Evolutionary conservation across 1,140 invertebrate genomes (phyloP).

Genomic region (Eufriesea mexicana): DNA sequence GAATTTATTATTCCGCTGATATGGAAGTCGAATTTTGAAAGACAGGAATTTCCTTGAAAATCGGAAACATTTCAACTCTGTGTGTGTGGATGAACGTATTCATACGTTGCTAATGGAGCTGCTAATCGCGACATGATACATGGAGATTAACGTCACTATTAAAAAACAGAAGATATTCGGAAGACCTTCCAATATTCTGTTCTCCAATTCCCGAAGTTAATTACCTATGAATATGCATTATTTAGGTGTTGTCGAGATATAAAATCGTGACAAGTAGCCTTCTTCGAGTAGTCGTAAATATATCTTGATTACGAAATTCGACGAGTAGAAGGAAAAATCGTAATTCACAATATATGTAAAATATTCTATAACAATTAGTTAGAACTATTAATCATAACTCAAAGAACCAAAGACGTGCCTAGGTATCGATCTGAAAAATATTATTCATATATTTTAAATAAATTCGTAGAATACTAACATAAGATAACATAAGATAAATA

Average conservation of each 20-base stretch:
- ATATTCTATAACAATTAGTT: background rate
- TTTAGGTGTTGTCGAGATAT: background rate
- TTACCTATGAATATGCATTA: conserved; percentile 25
- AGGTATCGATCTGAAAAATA: background rate
- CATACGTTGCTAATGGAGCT: background rate
- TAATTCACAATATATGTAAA: background rate
- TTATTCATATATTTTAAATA: background rate
- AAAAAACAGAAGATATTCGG: background rate
- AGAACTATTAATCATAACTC: no score
- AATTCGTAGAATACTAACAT: background rate
- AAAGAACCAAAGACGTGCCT: no score
- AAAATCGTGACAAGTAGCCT: conserved; percentile 13
- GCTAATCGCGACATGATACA: background rate
- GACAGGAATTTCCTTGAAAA: background rate
- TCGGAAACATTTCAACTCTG: no score
- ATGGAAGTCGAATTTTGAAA: background rate
- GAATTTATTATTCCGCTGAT: no score
- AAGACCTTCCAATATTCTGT: background rate
- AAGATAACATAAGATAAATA: no score
- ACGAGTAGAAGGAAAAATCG: background rate
- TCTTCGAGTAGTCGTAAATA: background rate
- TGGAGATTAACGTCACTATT: conserved; percentile 2
- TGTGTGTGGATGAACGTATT: background rate
- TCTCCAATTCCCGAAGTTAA: background rate
- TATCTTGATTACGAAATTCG: conserved; percentile 10